A percentile compares a stretch with the other conserved stretches of the same genome.
Conservation (phyloP, 2,797 vertebrate genomes). For the Sebastolobus alascanus region DNA sequence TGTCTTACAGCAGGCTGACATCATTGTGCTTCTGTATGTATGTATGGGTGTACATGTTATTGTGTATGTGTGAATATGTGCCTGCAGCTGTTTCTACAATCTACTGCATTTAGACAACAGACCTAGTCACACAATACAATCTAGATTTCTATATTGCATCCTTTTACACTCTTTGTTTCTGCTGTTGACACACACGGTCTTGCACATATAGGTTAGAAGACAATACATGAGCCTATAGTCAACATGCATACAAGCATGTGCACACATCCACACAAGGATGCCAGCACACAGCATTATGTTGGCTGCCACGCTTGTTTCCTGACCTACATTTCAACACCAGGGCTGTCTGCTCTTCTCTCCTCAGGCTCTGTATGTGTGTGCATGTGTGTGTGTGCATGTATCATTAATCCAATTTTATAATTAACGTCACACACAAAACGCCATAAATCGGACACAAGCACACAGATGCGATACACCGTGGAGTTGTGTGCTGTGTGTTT, state of each 20-base stretch:
- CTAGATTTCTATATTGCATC: not conserved
- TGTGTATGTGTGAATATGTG: constrained; percentile 19
- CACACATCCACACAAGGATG: not conserved
- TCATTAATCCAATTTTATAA: constrained; percentile 71
- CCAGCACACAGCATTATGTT: constrained; percentile 50
- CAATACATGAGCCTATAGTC: constrained; percentile 34
- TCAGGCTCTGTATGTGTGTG: constrained; percentile 37
- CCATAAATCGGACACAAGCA: constrained; percentile 60
- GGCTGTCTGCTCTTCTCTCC: constrained; percentile 61
- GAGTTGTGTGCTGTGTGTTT: constrained; percentile 1
- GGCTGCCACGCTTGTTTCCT: constrained; percentile 57
- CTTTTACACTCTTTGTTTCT: constrained; percentile 4
- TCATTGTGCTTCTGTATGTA: constrained; percentile 7
- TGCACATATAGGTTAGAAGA: constrained; percentile 36
- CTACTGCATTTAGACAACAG: constrained; percentile 29
- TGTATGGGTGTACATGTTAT: not conserved
- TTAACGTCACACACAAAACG: constrained; percentile 59
- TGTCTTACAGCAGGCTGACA: constrained; percentile 2
- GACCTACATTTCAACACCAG: constrained; percentile 76
- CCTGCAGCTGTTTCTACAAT: constrained; percentile 37
- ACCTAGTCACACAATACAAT: constrained; percentile 7
- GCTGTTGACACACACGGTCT: not conserved
- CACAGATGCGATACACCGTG: constrained; percentile 8
- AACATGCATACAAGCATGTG: constrained; percentile 5
- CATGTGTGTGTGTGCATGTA: not conserved